phyloP scores from a whole-genome alignment of 2,113 vertebrate species.

The Rhea americana region DNA sequence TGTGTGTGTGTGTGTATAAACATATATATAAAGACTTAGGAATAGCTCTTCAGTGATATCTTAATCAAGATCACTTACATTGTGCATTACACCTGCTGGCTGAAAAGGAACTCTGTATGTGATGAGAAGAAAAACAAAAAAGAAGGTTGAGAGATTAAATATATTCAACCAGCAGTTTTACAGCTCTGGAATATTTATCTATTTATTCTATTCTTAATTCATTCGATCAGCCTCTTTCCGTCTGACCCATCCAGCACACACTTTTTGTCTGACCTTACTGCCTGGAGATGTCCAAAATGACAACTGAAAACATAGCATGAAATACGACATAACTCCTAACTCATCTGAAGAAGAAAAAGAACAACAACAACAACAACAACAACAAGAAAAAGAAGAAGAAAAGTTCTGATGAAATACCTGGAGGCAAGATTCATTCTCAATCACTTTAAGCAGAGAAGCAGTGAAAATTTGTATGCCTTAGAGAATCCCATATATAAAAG shows the following conservation, averaged over 20 bases:
- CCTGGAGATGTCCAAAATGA: constrained; percentile 41
- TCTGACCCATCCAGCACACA: background rate
- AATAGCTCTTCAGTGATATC: constrained; percentile 5
- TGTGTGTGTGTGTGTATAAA: background rate
- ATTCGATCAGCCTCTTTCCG: constrained; percentile 17
- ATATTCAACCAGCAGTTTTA: background rate
- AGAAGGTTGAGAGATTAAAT: background rate
- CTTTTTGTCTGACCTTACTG: constrained; percentile 37
- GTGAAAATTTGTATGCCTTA: background rate
- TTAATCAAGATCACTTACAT: background rate
- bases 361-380: background rate
- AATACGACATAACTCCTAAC: background rate
- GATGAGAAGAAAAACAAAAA: constrained; percentile 5
- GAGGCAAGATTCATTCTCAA: background rate
- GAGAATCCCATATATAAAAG: background rate
- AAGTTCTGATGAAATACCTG: background rate
- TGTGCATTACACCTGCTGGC: background rate
- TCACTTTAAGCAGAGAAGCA: background rate
- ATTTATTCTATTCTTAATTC: constrained; percentile 35
- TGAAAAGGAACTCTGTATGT: background rate
- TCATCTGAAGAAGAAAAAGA: background rate
- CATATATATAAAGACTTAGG: background rate
- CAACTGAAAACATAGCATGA: constrained; percentile 12
- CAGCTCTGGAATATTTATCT: constrained; percentile 33
- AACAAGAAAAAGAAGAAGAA: background rate